These are phyloP conservation scores for Chaitophorus viminalis DNA, from an alignment of 2,888 invertebrate genomes.

Conservation along the genomic window DNA sequence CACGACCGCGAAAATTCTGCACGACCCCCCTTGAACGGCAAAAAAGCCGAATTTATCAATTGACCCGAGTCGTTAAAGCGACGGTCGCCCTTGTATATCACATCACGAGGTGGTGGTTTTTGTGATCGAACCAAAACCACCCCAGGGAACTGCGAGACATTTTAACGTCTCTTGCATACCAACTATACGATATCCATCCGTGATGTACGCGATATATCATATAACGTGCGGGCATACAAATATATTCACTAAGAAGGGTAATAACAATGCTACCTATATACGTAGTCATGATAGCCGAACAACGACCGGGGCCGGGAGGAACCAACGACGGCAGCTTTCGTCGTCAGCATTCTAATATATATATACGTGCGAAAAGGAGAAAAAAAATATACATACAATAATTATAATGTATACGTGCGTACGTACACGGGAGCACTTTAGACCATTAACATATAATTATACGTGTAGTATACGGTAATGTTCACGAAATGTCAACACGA, in stretches of 20 bases:
- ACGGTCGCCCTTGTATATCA: neutral
- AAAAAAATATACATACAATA: neutral
- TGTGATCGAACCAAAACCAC: neutral
- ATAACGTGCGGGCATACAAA: neutral
- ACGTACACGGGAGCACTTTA: neutral
- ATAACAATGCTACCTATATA: neutral
- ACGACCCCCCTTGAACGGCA: neutral
- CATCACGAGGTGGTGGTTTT: neutral
- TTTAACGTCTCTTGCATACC: neutral
- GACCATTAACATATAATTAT: constrained; percentile 15
- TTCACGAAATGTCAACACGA: constrained; percentile 31
- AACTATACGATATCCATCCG: neutral
- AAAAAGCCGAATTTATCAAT: constrained; percentile 44
- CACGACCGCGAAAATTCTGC: constrained; percentile 28
- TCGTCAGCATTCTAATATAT: neutral
- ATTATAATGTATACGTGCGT: neutral
- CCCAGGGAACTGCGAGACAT: neutral
- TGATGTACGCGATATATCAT: neutral
- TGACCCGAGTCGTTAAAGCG: constrained; percentile 47
- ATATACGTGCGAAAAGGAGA: neutral
- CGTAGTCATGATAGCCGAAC: neutral
- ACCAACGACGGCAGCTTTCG: neutral
- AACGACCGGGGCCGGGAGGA: neutral
- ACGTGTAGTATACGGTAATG: neutral
- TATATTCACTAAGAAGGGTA: neutral